These are phyloP conservation scores for Xyrichtys novacula DNA, from an alignment of 2,797 vertebrate species.

Conservation along the genomic window DNA sequence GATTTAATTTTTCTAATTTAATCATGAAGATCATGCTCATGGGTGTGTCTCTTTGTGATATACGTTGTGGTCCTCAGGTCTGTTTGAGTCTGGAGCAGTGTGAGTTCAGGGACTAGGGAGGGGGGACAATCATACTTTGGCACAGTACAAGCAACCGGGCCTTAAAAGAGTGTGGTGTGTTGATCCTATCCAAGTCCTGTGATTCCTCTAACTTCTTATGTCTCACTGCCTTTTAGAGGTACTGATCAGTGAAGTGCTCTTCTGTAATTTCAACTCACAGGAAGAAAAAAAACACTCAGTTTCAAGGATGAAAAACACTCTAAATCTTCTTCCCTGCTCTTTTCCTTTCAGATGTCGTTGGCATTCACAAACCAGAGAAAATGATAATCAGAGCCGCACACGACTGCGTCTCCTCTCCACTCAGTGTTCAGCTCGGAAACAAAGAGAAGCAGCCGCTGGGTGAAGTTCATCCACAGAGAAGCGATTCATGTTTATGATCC, in stretches of 20 bases:
- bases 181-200: background rate
- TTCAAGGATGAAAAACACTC: slow-evolving; percentile 13
- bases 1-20: too few relatives aligned
- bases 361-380: slow-evolving; percentile 14
- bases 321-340: background rate
- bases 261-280: background rate
- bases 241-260: background rate
- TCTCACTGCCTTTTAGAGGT: background rate
- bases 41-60: too few relatives aligned
- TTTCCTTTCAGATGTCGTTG: slow-evolving; percentile 16
- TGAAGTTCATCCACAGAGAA: slow-evolving; percentile 56
- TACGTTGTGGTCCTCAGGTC: too few relatives aligned
- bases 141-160: too few relatives aligned
- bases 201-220: background rate
- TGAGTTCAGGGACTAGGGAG: too few relatives aligned
- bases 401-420: slow-evolving; percentile 3
- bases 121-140: too few relatives aligned
- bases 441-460: slow-evolving; percentile 40
- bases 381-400: slow-evolving; percentile 31
- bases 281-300: background rate
- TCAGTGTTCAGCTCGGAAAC: slow-evolving; percentile 34
- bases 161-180: background rate
- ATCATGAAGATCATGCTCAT: too few relatives aligned
- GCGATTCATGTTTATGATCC: slow-evolving; percentile 49
- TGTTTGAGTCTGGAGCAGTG: too few relatives aligned